phyloP scores from a whole-genome alignment of 1,140 invertebrate species.

The Cotesia typhae region DNA sequence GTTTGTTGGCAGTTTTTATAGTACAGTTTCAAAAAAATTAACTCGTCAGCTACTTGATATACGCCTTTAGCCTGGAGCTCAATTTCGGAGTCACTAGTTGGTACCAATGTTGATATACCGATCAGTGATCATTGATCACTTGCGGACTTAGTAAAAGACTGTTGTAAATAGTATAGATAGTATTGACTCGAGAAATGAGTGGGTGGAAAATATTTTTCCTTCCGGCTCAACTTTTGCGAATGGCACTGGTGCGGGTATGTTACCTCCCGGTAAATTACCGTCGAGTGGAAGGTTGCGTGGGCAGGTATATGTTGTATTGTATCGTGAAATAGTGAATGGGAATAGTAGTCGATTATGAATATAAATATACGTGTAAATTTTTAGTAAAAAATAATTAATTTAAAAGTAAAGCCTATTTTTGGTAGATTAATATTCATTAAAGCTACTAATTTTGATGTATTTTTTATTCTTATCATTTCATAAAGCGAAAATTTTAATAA shows the following conservation, averaged over 20 bases:
- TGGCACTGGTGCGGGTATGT: too few relatives aligned
- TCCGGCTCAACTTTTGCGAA: not conserved
- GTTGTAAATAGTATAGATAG: too few relatives aligned
- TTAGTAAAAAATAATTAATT: too few relatives aligned
- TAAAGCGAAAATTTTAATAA: too few relatives aligned
- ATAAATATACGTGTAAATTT: too few relatives aligned
- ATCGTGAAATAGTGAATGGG: constrained; percentile 40
- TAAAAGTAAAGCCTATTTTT: too few relatives aligned
- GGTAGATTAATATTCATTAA: too few relatives aligned
- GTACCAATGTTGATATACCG: too few relatives aligned
- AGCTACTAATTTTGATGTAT: too few relatives aligned
- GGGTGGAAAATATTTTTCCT: constrained; percentile 47
- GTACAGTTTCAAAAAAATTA: constrained; percentile 6
- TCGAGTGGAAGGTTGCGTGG: constrained; percentile 41
- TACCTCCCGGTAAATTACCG: constrained; percentile 44
- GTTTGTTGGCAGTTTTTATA: constrained; percentile 2
- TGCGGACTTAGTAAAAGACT: not conserved
- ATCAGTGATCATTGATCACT: not conserved
- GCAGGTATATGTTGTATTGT: constrained; percentile 46
- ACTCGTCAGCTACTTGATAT: constrained; percentile 49
- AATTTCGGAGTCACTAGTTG: constrained; percentile 31
- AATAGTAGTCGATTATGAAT: constrained; percentile 22
- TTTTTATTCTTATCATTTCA: too few relatives aligned
- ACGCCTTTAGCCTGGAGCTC: constrained; percentile 45
- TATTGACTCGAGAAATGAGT: constrained; percentile 26